Conservation (phyloP, 2,888 invertebrate genomes). For the Anticlea derivata region DNA sequence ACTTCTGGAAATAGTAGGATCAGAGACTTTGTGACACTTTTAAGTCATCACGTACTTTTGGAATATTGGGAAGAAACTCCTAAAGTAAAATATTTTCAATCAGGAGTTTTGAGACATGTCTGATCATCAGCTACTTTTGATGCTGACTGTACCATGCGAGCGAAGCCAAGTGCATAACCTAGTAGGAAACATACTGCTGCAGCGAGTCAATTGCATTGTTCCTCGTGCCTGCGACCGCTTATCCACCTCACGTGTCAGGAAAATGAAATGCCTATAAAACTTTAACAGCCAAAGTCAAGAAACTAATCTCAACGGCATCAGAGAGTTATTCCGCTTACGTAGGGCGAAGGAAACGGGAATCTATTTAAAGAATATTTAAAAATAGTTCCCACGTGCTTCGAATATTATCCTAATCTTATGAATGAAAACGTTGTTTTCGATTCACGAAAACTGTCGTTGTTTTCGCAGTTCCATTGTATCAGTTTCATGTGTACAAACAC, state of each 20-base stretch:
- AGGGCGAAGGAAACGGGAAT: slow-evolving; percentile 26
- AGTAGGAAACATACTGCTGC: neutral
- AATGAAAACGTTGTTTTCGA: slow-evolving; percentile 21
- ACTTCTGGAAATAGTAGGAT: too few relatives aligned
- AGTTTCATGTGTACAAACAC: too few relatives aligned
- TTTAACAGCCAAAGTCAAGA: slow-evolving; percentile 27
- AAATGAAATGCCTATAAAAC: slow-evolving; percentile 28
- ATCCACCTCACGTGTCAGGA: slow-evolving; percentile 10
- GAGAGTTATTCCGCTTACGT: slow-evolving; percentile 25
- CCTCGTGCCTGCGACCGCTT: neutral
- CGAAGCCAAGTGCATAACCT: too few relatives aligned
- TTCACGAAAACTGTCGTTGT: neutral
- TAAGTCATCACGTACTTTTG: too few relatives aligned
- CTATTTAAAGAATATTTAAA: slow-evolving; percentile 36
- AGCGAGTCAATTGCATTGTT: neutral
- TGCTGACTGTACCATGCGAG: too few relatives aligned
- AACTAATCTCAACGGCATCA: slow-evolving; percentile 28
- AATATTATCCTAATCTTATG: slow-evolving; percentile 24
- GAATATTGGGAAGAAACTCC: too few relatives aligned
- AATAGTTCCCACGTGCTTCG: slow-evolving; percentile 35
- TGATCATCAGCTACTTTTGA: too few relatives aligned
- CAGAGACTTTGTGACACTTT: too few relatives aligned
- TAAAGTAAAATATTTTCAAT: too few relatives aligned
- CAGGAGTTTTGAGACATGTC: too few relatives aligned
- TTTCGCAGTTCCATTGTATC: too few relatives aligned